These are phyloP conservation scores for Chelon auratus DNA, from an alignment of 2,797 vertebrate genomes.

Conservation along the genomic window DNA sequence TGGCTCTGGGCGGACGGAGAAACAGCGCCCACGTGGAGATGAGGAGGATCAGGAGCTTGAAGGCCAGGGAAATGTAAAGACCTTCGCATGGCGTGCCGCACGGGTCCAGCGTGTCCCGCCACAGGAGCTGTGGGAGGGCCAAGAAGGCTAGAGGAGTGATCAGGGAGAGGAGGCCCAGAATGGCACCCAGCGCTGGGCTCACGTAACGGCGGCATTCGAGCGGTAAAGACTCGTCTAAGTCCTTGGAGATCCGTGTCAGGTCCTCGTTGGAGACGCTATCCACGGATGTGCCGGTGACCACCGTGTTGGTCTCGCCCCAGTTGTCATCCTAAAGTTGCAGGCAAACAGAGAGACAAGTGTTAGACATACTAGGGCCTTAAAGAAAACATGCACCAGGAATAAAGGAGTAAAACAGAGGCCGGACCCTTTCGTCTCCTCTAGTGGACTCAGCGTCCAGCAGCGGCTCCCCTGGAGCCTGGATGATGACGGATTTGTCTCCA, in stretches of 20 bases:
- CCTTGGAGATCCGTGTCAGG: constrained; percentile 89
- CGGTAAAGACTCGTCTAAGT: constrained; percentile 89
- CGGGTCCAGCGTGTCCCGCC: constrained; percentile 88
- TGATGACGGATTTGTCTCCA: constrained; percentile 92
- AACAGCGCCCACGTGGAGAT: constrained; percentile 93
- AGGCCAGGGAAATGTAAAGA: constrained; percentile 93
- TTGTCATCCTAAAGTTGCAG: constrained; percentile 89
- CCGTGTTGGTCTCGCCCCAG: constrained; percentile 94
- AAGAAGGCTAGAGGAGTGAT: constrained; percentile 91
- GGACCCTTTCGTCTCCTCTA: constrained; percentile 91
- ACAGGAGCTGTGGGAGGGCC: constrained; percentile 90
- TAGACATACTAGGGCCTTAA: background rate
- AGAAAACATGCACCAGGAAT: background rate
- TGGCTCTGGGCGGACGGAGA: constrained; percentile 88
- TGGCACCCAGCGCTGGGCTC: constrained; percentile 79
- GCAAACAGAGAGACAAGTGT: background rate
- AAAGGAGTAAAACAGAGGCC: background rate
- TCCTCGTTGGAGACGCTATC: constrained; percentile 95
- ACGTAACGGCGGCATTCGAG: constrained; percentile 88
- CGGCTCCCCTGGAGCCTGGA: constrained; percentile 92
- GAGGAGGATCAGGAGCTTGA: constrained; percentile 93
- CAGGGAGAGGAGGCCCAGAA: constrained; percentile 88
- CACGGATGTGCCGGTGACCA: constrained; percentile 93
- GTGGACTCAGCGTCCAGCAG: constrained; percentile 91
- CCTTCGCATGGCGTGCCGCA: constrained; percentile 93